Conservation (phyloP, 1,140 invertebrate species). For the Neodiprion virginianus region DNA sequence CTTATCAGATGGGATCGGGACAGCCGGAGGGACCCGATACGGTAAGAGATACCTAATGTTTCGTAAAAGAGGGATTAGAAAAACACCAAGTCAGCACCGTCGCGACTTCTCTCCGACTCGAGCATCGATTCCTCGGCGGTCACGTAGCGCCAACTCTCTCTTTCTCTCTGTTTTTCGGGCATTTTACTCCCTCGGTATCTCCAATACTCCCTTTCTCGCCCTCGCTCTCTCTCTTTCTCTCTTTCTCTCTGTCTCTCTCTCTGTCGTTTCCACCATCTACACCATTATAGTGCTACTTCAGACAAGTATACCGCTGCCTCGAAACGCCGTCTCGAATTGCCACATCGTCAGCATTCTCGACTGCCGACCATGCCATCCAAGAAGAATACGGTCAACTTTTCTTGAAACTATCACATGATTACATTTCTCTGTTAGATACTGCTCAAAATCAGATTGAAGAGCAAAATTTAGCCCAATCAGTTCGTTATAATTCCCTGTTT, state of each 20-base stretch:
- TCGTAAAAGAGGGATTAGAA: background rate
- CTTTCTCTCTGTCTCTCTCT: background rate
- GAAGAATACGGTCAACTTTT: too few species aligned
- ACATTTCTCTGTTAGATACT: too few species aligned
- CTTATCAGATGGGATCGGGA: too few species aligned
- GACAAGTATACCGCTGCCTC: background rate
- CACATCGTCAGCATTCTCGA: constrained; percentile 41
- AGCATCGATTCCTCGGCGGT: background rate
- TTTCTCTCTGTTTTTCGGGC: background rate
- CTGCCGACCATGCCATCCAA: constrained; percentile 12
- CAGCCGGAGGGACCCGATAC: too few species aligned
- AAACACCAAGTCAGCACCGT: background rate
- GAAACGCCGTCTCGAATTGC: constrained; percentile 28
- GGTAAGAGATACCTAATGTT: background rate
- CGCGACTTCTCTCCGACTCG: background rate
- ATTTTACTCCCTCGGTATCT: too few species aligned
- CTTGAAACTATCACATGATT: too few species aligned
- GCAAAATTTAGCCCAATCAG: too few species aligned
- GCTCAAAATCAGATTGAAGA: too few species aligned
- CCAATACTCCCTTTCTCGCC: too few species aligned
- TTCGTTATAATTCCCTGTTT: too few species aligned
- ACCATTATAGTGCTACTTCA: background rate
- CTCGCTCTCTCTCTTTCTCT: too few species aligned
- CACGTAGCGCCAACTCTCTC: background rate
- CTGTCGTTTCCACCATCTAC: background rate